Evolutionary conservation across 2,113 vertebrate species (phyloP).

Genomic region (Sapajus apella): DNA sequence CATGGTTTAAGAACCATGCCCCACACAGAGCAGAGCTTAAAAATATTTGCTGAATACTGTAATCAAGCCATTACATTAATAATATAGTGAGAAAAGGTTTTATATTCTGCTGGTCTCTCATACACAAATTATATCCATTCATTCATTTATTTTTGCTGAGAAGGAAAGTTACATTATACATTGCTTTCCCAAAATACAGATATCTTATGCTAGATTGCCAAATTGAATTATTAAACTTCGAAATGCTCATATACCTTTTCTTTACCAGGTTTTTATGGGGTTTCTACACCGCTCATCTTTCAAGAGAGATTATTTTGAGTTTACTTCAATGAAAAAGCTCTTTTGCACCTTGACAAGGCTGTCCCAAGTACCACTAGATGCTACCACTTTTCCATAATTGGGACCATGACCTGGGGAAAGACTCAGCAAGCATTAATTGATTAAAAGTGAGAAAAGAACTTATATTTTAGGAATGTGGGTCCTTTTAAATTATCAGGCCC

Average conservation of each 20-base stretch:
- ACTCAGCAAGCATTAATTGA: background rate
- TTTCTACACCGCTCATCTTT: background rate
- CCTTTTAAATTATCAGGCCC: no score
- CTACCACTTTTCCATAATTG: background rate
- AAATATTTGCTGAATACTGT: background rate
- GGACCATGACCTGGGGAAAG: background rate
- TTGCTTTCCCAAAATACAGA: slow-evolving; percentile 44
- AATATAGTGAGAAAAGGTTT: slow-evolving; percentile 4
- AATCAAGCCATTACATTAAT: background rate
- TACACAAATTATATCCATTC: background rate
- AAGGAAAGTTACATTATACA: background rate
- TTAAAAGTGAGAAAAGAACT: background rate
- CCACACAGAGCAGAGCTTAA: background rate
- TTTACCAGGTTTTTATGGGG: background rate
- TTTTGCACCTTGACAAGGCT: background rate
- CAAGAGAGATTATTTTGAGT: background rate
- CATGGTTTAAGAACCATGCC: background rate
- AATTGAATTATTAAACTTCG: slow-evolving; percentile 44
- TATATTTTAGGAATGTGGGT: no score
- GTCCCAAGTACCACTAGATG: background rate
- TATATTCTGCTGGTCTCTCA: background rate
- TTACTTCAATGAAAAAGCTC: background rate
- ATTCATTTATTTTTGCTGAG: slow-evolving; percentile 40
- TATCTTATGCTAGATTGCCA: background rate
- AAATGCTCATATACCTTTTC: background rate